Conservation (phyloP, 2,113 vertebrate genomes). For the Microtus pennsylvanicus region DNA sequence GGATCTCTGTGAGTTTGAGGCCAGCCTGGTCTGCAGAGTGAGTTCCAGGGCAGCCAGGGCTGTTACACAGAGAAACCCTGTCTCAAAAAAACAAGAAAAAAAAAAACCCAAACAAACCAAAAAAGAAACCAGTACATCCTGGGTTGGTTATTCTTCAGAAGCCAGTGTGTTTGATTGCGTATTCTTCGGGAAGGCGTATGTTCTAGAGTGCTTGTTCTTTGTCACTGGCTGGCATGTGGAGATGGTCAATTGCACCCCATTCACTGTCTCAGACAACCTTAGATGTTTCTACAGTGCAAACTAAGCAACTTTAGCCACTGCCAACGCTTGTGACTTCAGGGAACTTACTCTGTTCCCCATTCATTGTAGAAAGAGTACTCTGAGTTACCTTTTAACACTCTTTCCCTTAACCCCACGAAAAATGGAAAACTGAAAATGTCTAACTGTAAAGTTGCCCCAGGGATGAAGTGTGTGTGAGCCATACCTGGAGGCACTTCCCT, state of each 20-base stretch:
- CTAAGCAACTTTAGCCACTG: conserved; percentile 9
- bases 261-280: not conserved
- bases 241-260: not conserved
- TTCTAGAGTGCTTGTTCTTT: not conserved
- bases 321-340: not conserved
- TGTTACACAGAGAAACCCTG: not conserved
- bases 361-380: not conserved
- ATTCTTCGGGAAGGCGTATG: not conserved
- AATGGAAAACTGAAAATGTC: not conserved
- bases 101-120: not conserved
- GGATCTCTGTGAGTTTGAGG: not conserved
- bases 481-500: not conserved
- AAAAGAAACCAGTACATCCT: not conserved
- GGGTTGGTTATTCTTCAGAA: not conserved
- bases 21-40: not conserved
- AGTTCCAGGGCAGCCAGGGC: not conserved
- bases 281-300: not conserved
- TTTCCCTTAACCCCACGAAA: not conserved
- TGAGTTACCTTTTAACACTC: not conserved
- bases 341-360: not conserved
- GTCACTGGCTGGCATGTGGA: not conserved
- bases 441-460: not conserved
- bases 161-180: not conserved
- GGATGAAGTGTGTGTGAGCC: too few species aligned
- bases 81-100: not conserved